phyloP scores from a whole-genome alignment of 2,113 vertebrate genomes.

The Forbesichthys agassizii region DNA sequence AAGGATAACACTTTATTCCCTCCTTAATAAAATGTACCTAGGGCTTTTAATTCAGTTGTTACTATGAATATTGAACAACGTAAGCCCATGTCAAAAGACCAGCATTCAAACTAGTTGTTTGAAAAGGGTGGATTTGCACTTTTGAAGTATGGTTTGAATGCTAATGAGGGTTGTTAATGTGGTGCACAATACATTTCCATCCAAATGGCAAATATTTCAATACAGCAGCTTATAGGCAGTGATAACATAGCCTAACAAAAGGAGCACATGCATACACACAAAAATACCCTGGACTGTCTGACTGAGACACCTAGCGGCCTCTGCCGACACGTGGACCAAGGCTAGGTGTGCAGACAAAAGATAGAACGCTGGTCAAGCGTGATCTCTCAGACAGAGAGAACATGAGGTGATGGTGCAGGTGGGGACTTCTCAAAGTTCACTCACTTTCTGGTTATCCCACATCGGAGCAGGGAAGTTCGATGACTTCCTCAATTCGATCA shows the following conservation, averaged over 20 bases:
- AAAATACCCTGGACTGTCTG: neutral
- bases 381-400: conserved; percentile 1
- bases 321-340: neutral
- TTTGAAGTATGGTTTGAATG: neutral
- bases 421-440: conserved; percentile 29
- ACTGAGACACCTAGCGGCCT: neutral
- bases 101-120: neutral
- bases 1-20: neutral
- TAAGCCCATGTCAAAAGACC: neutral
- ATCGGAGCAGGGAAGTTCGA: conserved; percentile 21
- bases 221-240: neutral
- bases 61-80: neutral
- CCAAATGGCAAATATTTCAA: conserved; percentile 2
- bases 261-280: neutral
- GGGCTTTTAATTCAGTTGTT: neutral
- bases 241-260: conserved; percentile 3
- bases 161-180: neutral
- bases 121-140: neutral
- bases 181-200: neutral
- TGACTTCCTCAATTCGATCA: conserved; percentile 36
- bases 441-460: conserved; percentile 5
- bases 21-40: neutral
- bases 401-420: neutral
- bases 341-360: neutral
- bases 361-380: conserved; percentile 1